A percentile compares a stretch with the other conserved stretches of the same genome.
Conservation (phyloP, 2,113 vertebrate species). For the Shinisaurus crocodilurus region DNA sequence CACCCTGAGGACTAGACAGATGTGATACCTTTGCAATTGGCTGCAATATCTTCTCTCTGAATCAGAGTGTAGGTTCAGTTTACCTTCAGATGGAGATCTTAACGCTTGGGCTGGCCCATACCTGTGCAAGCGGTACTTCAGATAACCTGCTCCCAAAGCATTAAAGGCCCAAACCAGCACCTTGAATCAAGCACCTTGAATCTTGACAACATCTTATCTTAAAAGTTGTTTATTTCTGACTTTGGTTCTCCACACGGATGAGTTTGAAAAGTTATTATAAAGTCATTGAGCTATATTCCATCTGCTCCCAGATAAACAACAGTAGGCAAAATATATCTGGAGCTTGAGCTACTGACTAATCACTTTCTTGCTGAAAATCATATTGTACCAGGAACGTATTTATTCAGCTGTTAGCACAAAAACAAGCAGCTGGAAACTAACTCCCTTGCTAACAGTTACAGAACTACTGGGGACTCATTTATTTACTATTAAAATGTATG, state of each 20-base stretch:
- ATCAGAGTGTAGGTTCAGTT: no score
- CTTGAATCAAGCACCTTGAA: not conserved
- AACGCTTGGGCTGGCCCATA: no score
- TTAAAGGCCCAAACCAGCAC: not conserved
- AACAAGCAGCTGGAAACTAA: conserved; percentile 65
- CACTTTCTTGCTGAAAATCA: conserved; percentile 55
- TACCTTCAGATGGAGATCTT: no score
- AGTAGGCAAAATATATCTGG: conserved; percentile 26
- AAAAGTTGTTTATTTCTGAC: conserved; percentile 7
- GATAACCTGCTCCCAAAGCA: not conserved
- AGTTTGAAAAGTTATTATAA: conserved; percentile 43
- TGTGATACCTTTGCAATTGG: no score
- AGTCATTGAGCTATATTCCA: conserved; percentile 34
- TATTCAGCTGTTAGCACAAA: conserved; percentile 70
- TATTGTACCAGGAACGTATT: conserved; percentile 58
- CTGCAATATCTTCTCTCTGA: no score
- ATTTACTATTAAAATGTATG: conserved; percentile 64
- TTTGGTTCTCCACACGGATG: conserved; percentile 13
- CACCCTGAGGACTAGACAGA: no score
- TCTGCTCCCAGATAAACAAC: conserved; percentile 56
- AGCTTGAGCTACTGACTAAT: conserved; percentile 41
- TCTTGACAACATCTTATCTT: not conserved
- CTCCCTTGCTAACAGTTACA: conserved; percentile 53
- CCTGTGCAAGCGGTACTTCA: no score
- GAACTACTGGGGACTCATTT: conserved; percentile 62